A percentile compares a stretch with the other conserved stretches of the same genome.
phyloP scores from a whole-genome alignment of 2,888 invertebrate species.

The Melanostoma mellinum region DNA sequence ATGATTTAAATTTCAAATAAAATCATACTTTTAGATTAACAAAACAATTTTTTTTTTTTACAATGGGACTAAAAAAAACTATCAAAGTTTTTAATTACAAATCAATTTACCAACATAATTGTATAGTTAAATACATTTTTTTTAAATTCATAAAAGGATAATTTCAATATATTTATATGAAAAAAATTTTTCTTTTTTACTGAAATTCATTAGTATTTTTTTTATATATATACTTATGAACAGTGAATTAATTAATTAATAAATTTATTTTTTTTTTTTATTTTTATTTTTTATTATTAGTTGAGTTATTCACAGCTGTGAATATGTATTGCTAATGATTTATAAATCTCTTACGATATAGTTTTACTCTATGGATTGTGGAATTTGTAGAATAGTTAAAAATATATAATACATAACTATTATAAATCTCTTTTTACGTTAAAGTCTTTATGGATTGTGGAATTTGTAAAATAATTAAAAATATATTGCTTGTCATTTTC shows the following conservation, averaged over 20 bases:
- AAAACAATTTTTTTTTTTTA: background rate
- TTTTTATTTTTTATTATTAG: background rate
- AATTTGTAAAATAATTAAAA: background rate
- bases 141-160: no score
- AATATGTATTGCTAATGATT: background rate
- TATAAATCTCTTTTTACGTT: constrained; percentile 1
- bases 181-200: no score
- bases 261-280: background rate
- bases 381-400: no score
- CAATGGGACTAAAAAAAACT: background rate
- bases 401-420: background rate
- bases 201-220: no score
- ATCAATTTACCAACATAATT: no score
- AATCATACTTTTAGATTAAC: background rate
- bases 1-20: background rate
- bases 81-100: no score
- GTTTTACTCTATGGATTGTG: no score
- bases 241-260: no score
- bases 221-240: no score
- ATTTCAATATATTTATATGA: no score
- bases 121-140: no score
- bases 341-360: no score
- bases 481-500: background rate
- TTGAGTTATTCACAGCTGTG: background rate
- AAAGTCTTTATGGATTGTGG: background rate